Percentiles rank a stretch among this genome's conserved stretches.
Conservation (phyloP, 2,888 invertebrate genomes). For the Tetanocera ferruginea region DNA sequence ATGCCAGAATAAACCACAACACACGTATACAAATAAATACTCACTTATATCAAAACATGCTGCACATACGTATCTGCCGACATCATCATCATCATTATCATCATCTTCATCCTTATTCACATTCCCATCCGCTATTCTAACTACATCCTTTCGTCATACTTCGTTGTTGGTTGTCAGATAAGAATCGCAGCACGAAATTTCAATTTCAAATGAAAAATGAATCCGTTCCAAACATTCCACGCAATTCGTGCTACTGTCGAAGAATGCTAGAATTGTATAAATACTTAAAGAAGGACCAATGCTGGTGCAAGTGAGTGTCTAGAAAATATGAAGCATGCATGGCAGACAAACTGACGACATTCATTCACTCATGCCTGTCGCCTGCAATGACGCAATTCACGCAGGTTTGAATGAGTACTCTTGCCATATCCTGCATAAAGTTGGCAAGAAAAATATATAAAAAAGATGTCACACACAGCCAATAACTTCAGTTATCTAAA, state of each 20-base stretch:
- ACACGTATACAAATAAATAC: no score
- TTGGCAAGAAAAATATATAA: no score
- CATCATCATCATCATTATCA: conserved; percentile 21
- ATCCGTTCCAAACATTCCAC: conserved; percentile 19
- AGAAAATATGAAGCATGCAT: neutral
- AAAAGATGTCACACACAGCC: no score
- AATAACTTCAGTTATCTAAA: no score
- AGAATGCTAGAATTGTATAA: neutral
- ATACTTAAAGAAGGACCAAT: neutral
- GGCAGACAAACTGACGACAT: neutral
- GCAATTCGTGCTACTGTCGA: neutral
- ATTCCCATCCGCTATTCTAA: neutral
- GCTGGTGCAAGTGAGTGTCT: no score
- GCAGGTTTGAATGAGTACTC: no score
- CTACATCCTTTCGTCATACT: neutral
- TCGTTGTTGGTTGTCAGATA: conserved; percentile 21
- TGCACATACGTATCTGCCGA: conserved; percentile 12
- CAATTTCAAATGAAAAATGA: conserved; percentile 34
- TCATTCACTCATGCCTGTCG: neutral
- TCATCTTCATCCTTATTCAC: neutral
- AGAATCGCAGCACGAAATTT: conserved; percentile 35
- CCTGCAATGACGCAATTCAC: no score
- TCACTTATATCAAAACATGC: no score
- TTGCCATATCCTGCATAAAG: no score
- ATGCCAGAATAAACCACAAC: no score